These are phyloP conservation scores for Styela clava DNA, from an alignment of 23 tunicate genomes.

Conservation along the genomic window DNA sequence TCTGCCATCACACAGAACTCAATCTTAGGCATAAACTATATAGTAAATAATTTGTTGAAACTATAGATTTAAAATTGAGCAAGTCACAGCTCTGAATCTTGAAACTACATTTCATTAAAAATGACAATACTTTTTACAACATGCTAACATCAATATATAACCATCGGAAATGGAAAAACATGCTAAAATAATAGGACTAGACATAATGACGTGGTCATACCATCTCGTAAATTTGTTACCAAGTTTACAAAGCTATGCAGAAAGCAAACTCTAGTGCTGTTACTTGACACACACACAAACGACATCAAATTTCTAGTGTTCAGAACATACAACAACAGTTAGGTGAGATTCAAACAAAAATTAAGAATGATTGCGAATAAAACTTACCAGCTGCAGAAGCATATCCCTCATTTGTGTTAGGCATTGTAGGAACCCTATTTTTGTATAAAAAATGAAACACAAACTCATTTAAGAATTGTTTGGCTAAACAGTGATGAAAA, in stretches of 20 bases:
- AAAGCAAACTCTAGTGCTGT: neutral
- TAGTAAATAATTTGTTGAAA: no score
- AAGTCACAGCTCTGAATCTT: no score
- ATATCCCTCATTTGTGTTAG: conserved; percentile 6
- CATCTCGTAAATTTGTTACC: neutral
- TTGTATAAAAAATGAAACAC: no score
- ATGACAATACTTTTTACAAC: no score
- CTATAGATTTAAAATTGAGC: no score
- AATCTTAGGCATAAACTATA: no score
- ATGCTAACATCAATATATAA: no score
- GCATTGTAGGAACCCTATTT: neutral
- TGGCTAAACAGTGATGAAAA: no score
- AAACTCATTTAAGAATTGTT: no score
- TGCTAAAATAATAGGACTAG: neutral
- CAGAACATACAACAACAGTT: neutral
- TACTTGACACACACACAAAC: neutral
- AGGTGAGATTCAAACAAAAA: neutral
- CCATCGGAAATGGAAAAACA: no score
- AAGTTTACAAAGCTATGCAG: neutral
- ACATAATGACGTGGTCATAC: neutral
- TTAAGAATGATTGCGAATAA: neutral
- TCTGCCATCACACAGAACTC: no score
- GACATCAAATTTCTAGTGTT: neutral
- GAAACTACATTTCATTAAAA: no score
- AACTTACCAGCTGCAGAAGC: conserved; percentile 15